A percentile compares a stretch with the other conserved stretches of the same genome.
These are phyloP conservation scores for Enteromius paludinosus DNA, from an alignment of 2,797 vertebrate species.

Conservation along the genomic window DNA sequence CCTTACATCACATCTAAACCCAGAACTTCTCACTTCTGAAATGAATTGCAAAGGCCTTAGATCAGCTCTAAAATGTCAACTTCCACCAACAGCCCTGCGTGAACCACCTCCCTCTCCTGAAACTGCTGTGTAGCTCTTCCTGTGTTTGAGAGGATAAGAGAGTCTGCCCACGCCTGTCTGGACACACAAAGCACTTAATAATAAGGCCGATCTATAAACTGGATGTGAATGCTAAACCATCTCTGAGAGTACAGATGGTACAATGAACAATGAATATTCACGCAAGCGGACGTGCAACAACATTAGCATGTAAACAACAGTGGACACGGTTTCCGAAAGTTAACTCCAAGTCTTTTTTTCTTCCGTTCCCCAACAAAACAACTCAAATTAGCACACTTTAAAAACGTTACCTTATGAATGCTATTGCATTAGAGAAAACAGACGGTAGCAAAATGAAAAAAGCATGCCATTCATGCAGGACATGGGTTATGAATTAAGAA, in stretches of 20 bases:
- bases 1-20: background rate
- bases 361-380: background rate
- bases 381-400: background rate
- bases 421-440: background rate
- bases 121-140: slow-evolving; percentile 50
- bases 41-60: slow-evolving; percentile 25
- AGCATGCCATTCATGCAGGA: background rate
- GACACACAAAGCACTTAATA: slow-evolving; percentile 59
- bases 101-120: slow-evolving; percentile 27
- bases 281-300: background rate
- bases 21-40: slow-evolving; percentile 18
- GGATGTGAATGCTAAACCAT: slow-evolving; percentile 31
- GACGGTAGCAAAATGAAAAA: background rate
- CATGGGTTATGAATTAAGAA: background rate
- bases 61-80: slow-evolving; percentile 41
- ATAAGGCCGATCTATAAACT: slow-evolving; percentile 45
- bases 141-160: slow-evolving; percentile 59
- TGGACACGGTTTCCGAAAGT: background rate
- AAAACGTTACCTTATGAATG: background rate
- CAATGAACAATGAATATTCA: slow-evolving; percentile 29
- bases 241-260: slow-evolving; percentile 2
- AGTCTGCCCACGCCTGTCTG: slow-evolving; percentile 52
- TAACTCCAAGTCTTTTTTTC: background rate
- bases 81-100: slow-evolving; percentile 26
- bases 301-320: slow-evolving; percentile 24